These are phyloP conservation scores for Chloroceryle aenea DNA, from an alignment of 2,113 vertebrate species.

Conservation along the genomic window DNA sequence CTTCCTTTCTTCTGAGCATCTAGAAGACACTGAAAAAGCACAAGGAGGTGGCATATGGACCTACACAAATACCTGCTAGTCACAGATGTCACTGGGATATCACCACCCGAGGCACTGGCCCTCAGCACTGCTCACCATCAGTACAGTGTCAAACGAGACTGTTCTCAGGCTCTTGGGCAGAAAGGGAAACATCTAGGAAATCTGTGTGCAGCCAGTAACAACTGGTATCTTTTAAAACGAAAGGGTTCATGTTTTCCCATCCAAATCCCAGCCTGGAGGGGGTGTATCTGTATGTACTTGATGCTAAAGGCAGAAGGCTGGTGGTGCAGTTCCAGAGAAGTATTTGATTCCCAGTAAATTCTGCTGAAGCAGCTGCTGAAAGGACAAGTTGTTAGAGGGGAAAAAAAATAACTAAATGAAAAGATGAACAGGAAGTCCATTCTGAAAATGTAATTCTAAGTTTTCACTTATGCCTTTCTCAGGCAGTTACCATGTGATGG, in stretches of 20 bases:
- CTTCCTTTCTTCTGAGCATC: background rate
- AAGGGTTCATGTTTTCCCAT: background rate
- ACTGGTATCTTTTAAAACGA: background rate
- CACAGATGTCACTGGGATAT: background rate
- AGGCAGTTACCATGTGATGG: background rate
- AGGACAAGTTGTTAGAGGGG: background rate
- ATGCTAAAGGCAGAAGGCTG: background rate
- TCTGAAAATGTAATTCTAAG: background rate
- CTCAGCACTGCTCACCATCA: background rate
- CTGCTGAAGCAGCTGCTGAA: background rate
- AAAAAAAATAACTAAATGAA: background rate
- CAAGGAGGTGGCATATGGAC: background rate
- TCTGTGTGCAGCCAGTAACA: background rate
- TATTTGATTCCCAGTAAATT: background rate
- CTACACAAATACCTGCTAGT: background rate
- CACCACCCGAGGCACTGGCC: background rate
- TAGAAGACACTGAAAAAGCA: background rate
- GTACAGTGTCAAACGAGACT: background rate
- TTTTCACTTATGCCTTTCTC: background rate
- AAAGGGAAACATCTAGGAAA: background rate
- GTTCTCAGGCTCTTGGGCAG: background rate
- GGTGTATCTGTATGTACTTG: fast-evolving
- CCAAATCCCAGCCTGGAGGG: background rate
- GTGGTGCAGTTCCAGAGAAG: background rate
- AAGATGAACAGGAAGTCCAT: background rate